phyloP scores from a whole-genome alignment of 2,797 vertebrate genomes.

The Cetoscarus ocellatus region DNA sequence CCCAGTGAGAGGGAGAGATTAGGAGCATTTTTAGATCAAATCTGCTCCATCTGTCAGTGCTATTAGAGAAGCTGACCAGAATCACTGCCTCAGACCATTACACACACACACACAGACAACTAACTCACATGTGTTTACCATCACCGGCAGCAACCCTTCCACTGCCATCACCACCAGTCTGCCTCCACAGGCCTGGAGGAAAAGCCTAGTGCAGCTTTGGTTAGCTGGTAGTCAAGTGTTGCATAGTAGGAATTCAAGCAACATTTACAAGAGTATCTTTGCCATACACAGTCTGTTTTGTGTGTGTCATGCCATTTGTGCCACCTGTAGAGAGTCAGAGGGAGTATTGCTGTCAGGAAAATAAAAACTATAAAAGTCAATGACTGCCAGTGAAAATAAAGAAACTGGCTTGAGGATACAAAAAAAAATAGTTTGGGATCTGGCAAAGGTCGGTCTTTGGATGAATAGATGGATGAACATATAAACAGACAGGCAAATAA shows the following conservation, averaged over 20 bases:
- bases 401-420: constrained; percentile 1
- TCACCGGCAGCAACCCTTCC: constrained; percentile 34
- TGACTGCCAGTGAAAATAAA: not conserved
- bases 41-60: constrained; percentile 86
- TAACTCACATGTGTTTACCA: constrained; percentile 32
- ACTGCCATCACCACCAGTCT: constrained; percentile 54
- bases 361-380: not conserved
- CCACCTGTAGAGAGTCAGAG: constrained; percentile 45
- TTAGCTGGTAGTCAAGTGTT: constrained; percentile 26
- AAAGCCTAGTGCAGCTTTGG: constrained; percentile 14
- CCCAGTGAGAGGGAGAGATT: constrained; percentile 57
- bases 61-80: constrained; percentile 82
- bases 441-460: too few relatives aligned
- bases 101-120: constrained; percentile 15
- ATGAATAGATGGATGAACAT: too few relatives aligned
- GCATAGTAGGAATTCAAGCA: constrained; percentile 65
- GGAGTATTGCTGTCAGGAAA: not conserved
- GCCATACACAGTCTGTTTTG: constrained; percentile 89
- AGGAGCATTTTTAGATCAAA: constrained; percentile 81
- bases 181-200: constrained; percentile 37
- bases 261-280: constrained; percentile 88
- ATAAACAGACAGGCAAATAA: too few relatives aligned
- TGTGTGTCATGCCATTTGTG: constrained; percentile 55
- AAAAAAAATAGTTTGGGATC: too few relatives aligned
- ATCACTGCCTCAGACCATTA: constrained; percentile 58